Base-by-base conservation (phyloP, 2,888 invertebrate genomes). In the Eristalinus sepulchralis region DNA sequence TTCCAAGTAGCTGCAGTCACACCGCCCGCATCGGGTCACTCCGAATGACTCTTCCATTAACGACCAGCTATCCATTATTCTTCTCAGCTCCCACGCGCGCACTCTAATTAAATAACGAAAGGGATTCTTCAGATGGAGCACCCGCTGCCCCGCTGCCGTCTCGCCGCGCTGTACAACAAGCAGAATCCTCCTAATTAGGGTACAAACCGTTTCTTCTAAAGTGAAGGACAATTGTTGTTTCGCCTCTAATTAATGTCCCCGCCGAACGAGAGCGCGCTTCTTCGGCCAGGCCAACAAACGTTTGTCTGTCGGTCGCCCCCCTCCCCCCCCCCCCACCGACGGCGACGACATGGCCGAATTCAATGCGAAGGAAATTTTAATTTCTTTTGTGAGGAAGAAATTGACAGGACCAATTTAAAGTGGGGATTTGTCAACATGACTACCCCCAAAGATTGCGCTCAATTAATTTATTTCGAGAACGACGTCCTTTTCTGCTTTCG, bases 391-490 rank as follows among this genome's bases (percentile, higher is more conserved):
- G 22, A 67, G 53, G 53, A 62, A 64, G 72, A 80, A 80, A 84
- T 80, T 75, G 80, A 63, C 75, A 76, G 66, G 70, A 66, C 76
- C 71, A 81, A 81, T 76, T 76, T 84, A 60, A 84, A 84, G 71
- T 81, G 55, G 67, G 76, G 81, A 81, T 81, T 84, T 84, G 81
- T 82, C 76, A 68, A 72, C 81, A 82, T 85, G 84, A 62, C 62
- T 67, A 81, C 77, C 77, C 77, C 17, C 55, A 53, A 53, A 67
- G 82, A 77, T 77, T 72, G 55, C 67, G 53, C 67, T 73, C 82
- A 85, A 85, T 85, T 82, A 82, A 85, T 82, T 85, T 77, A 80
- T 76, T 84, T 84, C 27, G 71, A 80, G 66, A 27, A 27, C 2
- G 27, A 66, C 22, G 71, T 71, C 64, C 75, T 33, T 24, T 64